Percentiles rank a stretch among this genome's conserved stretches.
Conservation (phyloP, 2,797 vertebrate species). For the Platyrinchus mystaceus region DNA sequence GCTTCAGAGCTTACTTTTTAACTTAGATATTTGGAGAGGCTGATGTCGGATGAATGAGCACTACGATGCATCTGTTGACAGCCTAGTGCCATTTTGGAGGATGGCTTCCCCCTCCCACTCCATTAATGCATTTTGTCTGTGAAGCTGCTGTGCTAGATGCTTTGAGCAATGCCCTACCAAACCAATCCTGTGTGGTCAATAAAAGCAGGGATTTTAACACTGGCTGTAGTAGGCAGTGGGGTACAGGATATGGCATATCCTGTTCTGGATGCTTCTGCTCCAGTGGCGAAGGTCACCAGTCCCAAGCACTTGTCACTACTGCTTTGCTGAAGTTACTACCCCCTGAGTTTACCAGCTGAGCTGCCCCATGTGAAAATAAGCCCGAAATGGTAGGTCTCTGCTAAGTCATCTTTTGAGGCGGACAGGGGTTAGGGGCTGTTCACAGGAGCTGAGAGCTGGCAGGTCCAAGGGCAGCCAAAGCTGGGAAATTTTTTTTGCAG, state of each 20-base stretch:
- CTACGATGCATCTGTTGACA: not conserved
- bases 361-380: not conserved
- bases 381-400: not conserved
- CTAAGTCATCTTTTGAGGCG: not conserved
- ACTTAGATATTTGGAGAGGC: constrained; percentile 5
- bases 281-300: not conserved
- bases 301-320: not conserved
- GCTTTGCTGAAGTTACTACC: not conserved
- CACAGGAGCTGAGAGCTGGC: not conserved
- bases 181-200: not conserved
- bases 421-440: not conserved
- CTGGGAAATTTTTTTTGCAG: not conserved
- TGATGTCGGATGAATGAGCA: constrained; percentile 13
- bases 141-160: not conserved
- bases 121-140: not conserved
- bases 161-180: not conserved
- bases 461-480: not conserved
- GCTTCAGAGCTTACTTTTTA: constrained; percentile 48
- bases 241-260: not conserved
- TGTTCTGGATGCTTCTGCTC: not conserved
- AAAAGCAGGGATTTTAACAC: not conserved
- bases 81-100: not conserved
- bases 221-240: not conserved
- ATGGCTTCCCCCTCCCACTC: not conserved
- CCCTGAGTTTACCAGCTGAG: not conserved